Percentiles rank a stretch among this genome's conserved stretches.
Evolutionary conservation across 2,888 invertebrate genomes (phyloP).

Genomic region (Thyatira batis): DNA sequence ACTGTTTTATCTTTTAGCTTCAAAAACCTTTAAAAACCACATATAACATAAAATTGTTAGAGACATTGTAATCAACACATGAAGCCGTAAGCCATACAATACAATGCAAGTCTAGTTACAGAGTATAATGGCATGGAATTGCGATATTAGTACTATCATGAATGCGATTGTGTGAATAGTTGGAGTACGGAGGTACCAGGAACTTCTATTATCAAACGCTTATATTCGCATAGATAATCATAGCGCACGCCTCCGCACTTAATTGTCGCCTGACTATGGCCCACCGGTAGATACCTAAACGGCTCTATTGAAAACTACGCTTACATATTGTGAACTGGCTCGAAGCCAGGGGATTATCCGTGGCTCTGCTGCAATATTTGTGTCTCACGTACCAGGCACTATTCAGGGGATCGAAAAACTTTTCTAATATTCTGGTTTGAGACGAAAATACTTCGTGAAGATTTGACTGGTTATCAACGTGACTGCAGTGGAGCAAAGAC

Average conservation of each 20-base stretch:
- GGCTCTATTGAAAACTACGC: conserved; percentile 64
- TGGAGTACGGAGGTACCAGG: not conserved
- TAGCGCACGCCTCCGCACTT: conserved; percentile 25
- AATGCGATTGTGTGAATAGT: conserved; percentile 1
- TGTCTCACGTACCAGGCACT: conserved; percentile 70
- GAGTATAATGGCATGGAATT: conserved; percentile 14
- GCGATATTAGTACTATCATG: not conserved
- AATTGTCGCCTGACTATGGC: conserved; percentile 34
- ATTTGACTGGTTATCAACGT: conserved; percentile 52
- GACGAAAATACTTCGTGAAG: conserved; percentile 57
- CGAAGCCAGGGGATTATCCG: conserved; percentile 72
- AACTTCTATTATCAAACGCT: conserved; percentile 5
- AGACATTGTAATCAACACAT: not conserved
- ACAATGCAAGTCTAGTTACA: conserved; percentile 29
- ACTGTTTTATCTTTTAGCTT: not conserved
- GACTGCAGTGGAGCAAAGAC: conserved; percentile 6
- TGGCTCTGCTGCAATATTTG: conserved; percentile 67
- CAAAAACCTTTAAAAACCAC: too few relatives aligned
- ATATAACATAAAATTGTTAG: too few relatives aligned
- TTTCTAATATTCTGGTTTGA: conserved; percentile 75
- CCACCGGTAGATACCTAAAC: conserved; percentile 33
- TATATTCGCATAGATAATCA: conserved; percentile 21
- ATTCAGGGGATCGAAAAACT: conserved; percentile 78
- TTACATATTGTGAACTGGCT: conserved; percentile 77
- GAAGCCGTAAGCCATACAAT: conserved; percentile 23